These are phyloP conservation scores for Lophura swinhoii DNA, from an alignment of 2,797 vertebrate genomes.

Conservation along the genomic window DNA sequence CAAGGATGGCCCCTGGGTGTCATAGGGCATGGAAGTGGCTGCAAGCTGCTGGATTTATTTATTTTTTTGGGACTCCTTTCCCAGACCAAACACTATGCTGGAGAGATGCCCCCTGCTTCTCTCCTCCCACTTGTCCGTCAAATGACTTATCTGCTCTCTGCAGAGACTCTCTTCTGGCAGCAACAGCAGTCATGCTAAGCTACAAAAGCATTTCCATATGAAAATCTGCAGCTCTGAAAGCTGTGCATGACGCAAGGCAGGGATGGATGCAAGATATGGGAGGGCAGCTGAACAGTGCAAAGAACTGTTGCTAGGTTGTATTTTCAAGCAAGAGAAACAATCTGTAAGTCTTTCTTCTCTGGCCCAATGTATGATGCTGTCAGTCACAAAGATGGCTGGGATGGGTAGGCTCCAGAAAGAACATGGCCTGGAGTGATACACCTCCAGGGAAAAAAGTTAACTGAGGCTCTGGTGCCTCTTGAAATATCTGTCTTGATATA, in stretches of 20 bases:
- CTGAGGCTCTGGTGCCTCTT: neutral
- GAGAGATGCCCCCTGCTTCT: neutral
- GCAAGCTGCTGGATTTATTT: neutral
- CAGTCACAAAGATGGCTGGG: fast-evolving
- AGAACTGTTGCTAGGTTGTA: neutral
- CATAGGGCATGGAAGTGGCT: neutral
- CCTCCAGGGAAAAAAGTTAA: neutral
- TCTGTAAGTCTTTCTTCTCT: neutral
- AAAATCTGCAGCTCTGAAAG: neutral
- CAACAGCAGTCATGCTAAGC: neutral
- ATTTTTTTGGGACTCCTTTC: neutral
- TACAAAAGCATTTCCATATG: neutral
- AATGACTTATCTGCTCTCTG: neutral
- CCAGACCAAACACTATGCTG: neutral
- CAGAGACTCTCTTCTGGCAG: neutral
- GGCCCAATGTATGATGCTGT: fast-evolving
- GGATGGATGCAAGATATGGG: neutral
- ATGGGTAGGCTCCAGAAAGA: neutral
- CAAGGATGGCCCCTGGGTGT: neutral
- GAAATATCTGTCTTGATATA: neutral
- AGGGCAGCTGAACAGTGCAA: neutral
- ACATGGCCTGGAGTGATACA: neutral
- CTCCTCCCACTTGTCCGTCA: neutral
- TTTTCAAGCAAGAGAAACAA: neutral
- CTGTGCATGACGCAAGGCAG: neutral